Evolutionary conservation across 2,888 invertebrate genomes (phyloP), one percentile per base, ranked within the genome.

Genomic region (Cataglyphis rosenhaueri): DNA sequence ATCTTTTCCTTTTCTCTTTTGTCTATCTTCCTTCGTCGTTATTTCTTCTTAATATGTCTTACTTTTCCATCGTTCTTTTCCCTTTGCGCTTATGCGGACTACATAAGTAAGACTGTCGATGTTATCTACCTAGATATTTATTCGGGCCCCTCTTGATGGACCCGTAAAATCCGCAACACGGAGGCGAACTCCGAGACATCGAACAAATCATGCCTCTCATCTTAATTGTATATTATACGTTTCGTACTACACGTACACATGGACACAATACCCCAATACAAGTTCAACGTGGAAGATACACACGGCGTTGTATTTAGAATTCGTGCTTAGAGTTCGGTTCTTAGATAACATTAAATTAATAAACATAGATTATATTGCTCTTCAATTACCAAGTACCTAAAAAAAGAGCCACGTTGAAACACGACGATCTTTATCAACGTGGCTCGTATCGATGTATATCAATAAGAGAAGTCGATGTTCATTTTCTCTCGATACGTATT

Each of bases 331-430:
- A 52, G 89, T 91, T 89, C 89, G 89, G 82, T 91, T 90, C 79
- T 89, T 88, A 90, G 86, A 87, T 86, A 84, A 81, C 84, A 81
- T 88, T 89, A 89, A 91, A 89, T 89, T 89, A 89, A 92, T 90
- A 52, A 76, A 71, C 44, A n/a, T 92, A 91, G 86, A 89, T 75
- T 91, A 90, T 52, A 52, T 91, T 87, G 87, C 89, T 91, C 90
- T 91, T 85, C 73, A 32, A 88, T 91, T 92, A 92, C 91, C 89
- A 89, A 90, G 91, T 92, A 92, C 90, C 92, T 92, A 87, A 84
- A 55, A 74, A 64, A 25, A 88, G 87, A 91, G 89, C 88, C 88
- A 88, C 82, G 21, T 44, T 59, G 59, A 59, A 41, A 71, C 29
- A 85, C 82, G 48, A 62, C 57, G 76, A 84, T 64, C 73, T 25